A percentile compares a stretch with the other conserved stretches of the same genome.
Conservation (phyloP, 2,113 vertebrate genomes). For the Helogale parvula region DNA sequence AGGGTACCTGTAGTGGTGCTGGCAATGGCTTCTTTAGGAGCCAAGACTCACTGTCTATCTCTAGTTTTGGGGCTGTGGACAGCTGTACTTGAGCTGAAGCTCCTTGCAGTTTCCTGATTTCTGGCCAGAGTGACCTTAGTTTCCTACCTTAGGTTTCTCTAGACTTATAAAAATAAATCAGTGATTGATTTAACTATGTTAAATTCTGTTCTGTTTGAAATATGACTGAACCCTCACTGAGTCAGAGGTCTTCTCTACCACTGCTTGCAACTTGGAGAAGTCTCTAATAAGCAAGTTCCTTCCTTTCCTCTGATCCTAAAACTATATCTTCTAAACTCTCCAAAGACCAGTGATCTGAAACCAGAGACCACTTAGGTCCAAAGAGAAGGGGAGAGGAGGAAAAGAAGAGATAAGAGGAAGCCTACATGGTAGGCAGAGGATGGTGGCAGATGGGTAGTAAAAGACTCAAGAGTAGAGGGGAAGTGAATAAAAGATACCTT, state of each 20-base stretch:
- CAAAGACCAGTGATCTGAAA: neutral
- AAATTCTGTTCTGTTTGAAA: neutral
- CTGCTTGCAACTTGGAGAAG: neutral
- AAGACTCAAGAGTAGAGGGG: neutral
- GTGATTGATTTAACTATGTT: neutral
- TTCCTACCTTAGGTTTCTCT: neutral
- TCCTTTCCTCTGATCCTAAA: neutral
- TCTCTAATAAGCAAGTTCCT: neutral
- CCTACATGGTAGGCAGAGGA: neutral
- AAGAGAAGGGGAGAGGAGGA: neutral
- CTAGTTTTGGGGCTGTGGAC: neutral
- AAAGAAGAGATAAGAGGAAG: neutral
- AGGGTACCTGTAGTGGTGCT: neutral
- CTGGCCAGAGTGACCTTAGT: neutral
- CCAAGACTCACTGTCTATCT: neutral
- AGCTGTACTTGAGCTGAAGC: neutral
- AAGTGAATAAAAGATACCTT: neutral
- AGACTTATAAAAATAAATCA: neutral
- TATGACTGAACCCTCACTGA: neutral
- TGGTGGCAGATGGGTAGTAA: neutral
- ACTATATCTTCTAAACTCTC: neutral
- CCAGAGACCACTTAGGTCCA: neutral
- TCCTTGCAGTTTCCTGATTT: neutral
- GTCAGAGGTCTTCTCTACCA: neutral
- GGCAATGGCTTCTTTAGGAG: neutral